These are phyloP conservation scores for Trichonephila clavata DNA, from an alignment of 1,140 invertebrate genomes.

Conservation along the genomic window DNA sequence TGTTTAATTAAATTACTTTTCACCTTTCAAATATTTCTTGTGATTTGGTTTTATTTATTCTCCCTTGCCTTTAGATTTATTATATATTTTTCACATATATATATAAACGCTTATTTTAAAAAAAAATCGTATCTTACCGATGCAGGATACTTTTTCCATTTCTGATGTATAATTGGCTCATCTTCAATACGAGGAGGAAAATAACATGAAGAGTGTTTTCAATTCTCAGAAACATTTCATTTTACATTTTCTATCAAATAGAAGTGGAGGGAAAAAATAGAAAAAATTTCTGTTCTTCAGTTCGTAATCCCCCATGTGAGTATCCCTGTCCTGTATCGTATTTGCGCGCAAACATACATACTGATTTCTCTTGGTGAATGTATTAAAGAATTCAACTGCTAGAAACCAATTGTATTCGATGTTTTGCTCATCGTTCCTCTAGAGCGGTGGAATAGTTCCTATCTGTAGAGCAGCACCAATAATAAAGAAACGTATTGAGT, in stretches of 20 bases:
- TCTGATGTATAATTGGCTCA: slow-evolving; percentile 18
- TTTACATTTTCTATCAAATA: background rate
- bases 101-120: background rate
- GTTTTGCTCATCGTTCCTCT: background rate
- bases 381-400: background rate
- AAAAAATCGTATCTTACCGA: background rate
- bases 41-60: too few relatives aligned
- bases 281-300: background rate
- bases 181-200: background rate
- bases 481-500: background rate
- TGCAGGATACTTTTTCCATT: background rate
- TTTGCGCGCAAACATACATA: background rate
- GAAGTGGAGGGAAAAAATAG: background rate
- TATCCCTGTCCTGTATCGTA: background rate
- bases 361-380: slow-evolving; percentile 30
- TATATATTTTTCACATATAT: too few relatives aligned
- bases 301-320: background rate
- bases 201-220: background rate
- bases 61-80: too few relatives aligned
- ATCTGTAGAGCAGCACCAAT: background rate
- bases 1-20: too few relatives aligned
- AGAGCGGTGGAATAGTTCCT: background rate
- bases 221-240: background rate
- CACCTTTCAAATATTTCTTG: too few relatives aligned
- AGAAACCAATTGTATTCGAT: background rate